Evolutionary conservation across 2,797 vertebrate genomes (phyloP), one percentile per base, ranked within the genome.

Genomic region (Gorsachius magnificus): DNA sequence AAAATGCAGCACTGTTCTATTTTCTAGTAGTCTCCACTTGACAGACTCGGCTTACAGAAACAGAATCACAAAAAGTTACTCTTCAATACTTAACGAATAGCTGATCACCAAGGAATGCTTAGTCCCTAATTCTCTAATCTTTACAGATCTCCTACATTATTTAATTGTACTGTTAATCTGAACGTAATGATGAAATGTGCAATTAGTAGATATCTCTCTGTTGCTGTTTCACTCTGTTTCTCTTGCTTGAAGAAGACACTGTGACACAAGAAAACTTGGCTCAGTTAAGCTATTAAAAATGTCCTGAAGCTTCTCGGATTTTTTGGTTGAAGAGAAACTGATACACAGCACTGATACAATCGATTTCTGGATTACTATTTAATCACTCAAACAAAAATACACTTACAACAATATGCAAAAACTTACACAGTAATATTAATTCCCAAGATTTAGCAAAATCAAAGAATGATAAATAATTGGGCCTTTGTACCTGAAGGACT

Each of bases 31-130:
- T 82, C 92, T 95, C 63, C 57, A 66, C 46, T 64, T 87, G 70
- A 95, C 77, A 93, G 80, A 74, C 87, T 64, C 54, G 8, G 90
- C n/a, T 54, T 78, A 93, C 63, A 93, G 94, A 95, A 94, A 89
- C 36, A 70, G 84, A 96, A 95, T 84, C 31, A 90, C 86, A 96
- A 74, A 60, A 95, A 93, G 70, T 92, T 83, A 38, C 36, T 88
- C 38, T 72, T 83, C 63, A 31, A 60, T 83, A 77, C 71, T 94
- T 89, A 95, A 95, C 51, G 46, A 57, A 88, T 65, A 90, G 83
- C 75, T 19, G 28, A 91, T 84, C 94, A 83, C 76, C 33, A n/a
- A 91, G 71, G 79, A 89, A 89, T 38, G 83, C 79, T 97, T 89
- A 36, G 54, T 35, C 80, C 60, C 65, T 68, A 48, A 71, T 88